A percentile compares a stretch with the other conserved stretches of the same genome.
These are phyloP conservation scores for Urophycis tenuis DNA, from an alignment of 2,797 vertebrate genomes.

Conservation along the genomic window DNA sequence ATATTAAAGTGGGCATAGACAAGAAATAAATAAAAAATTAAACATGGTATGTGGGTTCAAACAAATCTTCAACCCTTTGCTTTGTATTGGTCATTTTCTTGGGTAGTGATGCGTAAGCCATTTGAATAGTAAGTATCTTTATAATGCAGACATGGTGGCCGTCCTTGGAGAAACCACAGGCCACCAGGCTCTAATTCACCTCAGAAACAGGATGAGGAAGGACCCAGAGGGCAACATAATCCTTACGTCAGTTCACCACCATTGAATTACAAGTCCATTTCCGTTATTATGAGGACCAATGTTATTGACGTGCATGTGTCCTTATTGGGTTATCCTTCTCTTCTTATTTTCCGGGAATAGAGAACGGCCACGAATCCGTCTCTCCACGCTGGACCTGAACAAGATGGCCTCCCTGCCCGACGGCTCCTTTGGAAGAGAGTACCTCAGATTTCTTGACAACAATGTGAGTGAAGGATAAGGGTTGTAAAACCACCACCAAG, in stretches of 20 bases:
- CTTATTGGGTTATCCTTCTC: not conserved
- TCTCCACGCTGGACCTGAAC: slow-evolving; percentile 78
- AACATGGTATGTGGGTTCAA: not conserved
- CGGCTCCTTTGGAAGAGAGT: slow-evolving; percentile 83
- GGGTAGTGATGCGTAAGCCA: not conserved
- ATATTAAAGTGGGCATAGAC: no score
- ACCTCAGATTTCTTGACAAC: slow-evolving; percentile 81
- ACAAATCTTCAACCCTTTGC: not conserved
- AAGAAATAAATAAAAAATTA: not conserved
- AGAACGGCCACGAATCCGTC: slow-evolving; percentile 84
- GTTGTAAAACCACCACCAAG: not conserved
- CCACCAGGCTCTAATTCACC: slow-evolving; percentile 67
- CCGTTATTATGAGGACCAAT: not conserved
- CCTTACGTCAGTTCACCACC: slow-evolving; percentile 69
- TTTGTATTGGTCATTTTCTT: not conserved
- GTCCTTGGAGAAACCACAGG: slow-evolving; percentile 95
- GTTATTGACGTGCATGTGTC: not conserved
- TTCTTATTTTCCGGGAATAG: slow-evolving; percentile 53
- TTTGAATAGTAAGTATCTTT: not conserved
- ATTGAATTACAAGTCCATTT: no score
- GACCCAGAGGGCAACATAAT: slow-evolving; percentile 83
- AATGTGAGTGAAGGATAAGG: slow-evolving; percentile 73
- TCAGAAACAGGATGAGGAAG: slow-evolving; percentile 82
- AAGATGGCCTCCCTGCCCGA: slow-evolving; percentile 74
- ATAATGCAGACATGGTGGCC: slow-evolving; percentile 89